These are phyloP conservation scores for Molanna angustata DNA, from an alignment of 2,888 invertebrate species.

Conservation along the genomic window DNA sequence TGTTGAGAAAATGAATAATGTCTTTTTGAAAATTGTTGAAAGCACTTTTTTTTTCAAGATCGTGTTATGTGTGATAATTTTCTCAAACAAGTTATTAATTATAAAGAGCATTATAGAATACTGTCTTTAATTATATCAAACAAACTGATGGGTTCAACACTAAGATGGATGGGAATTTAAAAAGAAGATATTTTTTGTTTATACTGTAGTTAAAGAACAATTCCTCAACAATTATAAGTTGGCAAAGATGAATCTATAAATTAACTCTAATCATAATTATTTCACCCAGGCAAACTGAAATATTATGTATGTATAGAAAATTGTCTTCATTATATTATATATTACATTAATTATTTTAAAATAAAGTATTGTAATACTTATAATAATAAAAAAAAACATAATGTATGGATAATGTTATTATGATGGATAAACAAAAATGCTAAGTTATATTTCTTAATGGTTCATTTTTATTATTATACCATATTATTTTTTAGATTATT, in stretches of 20 bases:
- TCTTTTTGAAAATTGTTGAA: slow-evolving; percentile 5
- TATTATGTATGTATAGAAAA: slow-evolving; percentile 25
- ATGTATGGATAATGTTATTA: slow-evolving; percentile 30
- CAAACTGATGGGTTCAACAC: no score
- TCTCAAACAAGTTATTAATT: no score
- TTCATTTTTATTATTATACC: slow-evolving; percentile 1
- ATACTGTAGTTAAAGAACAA: no score
- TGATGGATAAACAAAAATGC: slow-evolving; percentile 28
- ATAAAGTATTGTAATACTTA: slow-evolving; percentile 31
- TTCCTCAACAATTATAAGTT: slow-evolving; percentile 21
- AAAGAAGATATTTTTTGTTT: slow-evolving; percentile 19
- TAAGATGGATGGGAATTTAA: not conserved
- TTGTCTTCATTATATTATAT: slow-evolving; percentile 27
- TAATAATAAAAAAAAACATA: slow-evolving; percentile 31
- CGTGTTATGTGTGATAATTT: no score
- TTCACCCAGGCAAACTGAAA: slow-evolving; percentile 20
- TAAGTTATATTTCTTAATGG: slow-evolving; percentile 22
- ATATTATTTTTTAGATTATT: not conserved
- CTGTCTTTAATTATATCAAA: no score
- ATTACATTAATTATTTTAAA: slow-evolving; percentile 29
- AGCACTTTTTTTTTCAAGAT: no score
- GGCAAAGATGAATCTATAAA: slow-evolving; percentile 25
- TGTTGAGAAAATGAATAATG: slow-evolving; percentile 18
- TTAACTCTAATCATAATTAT: slow-evolving; percentile 23
- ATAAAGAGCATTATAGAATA: no score